These are phyloP conservation scores for Danio aesculapii DNA, from an alignment of 2,797 vertebrate genomes.

Conservation along the genomic window DNA sequence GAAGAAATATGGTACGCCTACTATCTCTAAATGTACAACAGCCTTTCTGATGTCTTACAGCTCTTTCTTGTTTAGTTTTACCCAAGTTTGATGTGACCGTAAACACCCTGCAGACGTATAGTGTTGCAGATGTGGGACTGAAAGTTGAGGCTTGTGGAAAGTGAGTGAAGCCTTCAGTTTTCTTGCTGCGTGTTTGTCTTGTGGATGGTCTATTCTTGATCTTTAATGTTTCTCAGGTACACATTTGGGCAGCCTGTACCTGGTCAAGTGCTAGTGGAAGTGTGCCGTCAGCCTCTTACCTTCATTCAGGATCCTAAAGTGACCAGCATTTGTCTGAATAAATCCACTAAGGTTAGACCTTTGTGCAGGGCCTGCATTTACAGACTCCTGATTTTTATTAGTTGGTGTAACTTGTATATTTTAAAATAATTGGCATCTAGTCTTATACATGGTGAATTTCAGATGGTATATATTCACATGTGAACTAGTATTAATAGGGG, in stretches of 20 bases:
- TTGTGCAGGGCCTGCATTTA: too few relatives aligned
- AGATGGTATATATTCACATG: too few relatives aligned
- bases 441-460: too few relatives aligned
- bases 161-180: background rate
- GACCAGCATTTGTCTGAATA: conserved; percentile 12
- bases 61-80: background rate
- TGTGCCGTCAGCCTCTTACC: background rate
- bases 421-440: too few relatives aligned
- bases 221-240: conserved; percentile 40
- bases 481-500: too few relatives aligned
- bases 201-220: background rate
- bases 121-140: background rate
- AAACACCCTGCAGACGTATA: background rate
- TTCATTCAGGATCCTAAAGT: rapidly evolving
- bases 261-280: conserved; percentile 28
- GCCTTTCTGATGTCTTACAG: rapidly evolving
- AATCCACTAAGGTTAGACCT: conserved; percentile 4
- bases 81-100: background rate
- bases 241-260: conserved; percentile 52
- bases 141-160: conserved; percentile 6
- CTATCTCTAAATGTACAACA: rapidly evolving
- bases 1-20: background rate
- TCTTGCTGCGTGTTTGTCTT: background rate
- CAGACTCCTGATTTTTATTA: too few relatives aligned
- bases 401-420: too few relatives aligned